These are phyloP conservation scores for Cyclopterus lumpus DNA, from an alignment of 2,797 vertebrate genomes.

Conservation along the genomic window DNA sequence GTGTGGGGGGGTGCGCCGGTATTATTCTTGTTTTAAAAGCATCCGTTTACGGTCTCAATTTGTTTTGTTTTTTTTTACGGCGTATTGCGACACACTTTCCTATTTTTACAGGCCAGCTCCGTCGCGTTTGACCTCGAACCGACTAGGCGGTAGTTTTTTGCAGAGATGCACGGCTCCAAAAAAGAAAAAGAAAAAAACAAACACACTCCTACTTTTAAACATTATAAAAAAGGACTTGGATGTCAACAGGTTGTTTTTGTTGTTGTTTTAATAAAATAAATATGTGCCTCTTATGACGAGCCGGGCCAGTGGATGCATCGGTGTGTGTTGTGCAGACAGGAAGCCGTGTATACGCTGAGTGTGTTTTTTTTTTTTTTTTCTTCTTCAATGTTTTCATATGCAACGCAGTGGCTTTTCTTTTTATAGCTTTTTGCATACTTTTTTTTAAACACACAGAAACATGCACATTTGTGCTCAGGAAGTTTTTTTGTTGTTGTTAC, in stretches of 20 bases:
- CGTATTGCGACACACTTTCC: neutral
- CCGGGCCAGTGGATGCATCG: no score
- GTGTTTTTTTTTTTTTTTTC: conserved; percentile 30
- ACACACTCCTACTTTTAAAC: neutral
- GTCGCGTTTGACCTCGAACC: neutral
- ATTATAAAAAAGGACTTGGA: neutral
- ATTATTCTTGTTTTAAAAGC: neutral
- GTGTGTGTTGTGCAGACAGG: conserved; percentile 4
- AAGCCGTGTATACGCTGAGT: conserved; percentile 8
- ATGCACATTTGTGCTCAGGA: neutral
- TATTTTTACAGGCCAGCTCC: neutral
- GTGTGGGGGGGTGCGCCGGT: neutral
- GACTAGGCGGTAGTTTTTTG: neutral
- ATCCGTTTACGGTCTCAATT: no score
- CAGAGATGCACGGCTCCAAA: neutral
- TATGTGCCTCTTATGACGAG: no score
- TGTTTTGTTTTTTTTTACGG: no score
- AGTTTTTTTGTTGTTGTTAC: neutral
- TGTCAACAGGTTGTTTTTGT: neutral
- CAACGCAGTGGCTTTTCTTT: conserved; percentile 6
- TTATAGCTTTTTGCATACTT: conserved; percentile 7
- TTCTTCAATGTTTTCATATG: conserved; percentile 12
- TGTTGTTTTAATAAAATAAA: neutral
- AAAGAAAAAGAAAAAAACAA: neutral
- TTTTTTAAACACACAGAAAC: conserved; percentile 4